A percentile compares a stretch with the other conserved stretches of the same genome.
These are phyloP conservation scores for Diorhabda sublineata DNA, from an alignment of 1,140 invertebrate genomes.

Conservation along the genomic window DNA sequence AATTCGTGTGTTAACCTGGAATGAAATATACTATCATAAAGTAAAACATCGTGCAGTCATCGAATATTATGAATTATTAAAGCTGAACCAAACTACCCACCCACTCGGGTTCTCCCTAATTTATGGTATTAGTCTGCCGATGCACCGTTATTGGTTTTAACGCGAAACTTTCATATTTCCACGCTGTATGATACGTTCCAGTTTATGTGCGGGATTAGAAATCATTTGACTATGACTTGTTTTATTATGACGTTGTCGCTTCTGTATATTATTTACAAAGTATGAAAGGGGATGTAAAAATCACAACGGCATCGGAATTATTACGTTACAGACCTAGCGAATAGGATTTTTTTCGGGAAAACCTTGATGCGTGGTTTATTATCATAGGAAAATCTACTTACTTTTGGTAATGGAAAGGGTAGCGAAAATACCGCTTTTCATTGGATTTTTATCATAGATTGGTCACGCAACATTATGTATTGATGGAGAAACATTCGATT, in stretches of 20 bases:
- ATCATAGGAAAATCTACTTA: conserved; percentile 4
- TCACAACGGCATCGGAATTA: conserved; percentile 5
- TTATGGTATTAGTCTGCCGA: conserved; percentile 1
- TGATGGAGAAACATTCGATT: neutral
- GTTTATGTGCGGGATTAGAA: conserved; percentile 7
- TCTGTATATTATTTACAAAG: conserved; percentile 5
- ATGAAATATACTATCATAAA: neutral
- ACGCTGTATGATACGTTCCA: neutral
- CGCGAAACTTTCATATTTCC: conserved; percentile 8
- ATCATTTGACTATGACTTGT: neutral
- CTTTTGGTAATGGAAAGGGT: neutral
- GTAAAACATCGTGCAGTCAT: neutral
- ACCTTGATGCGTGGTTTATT: neutral
- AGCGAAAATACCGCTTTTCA: neutral
- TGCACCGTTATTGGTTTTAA: conserved; percentile 5
- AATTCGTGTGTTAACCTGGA: too few species aligned
- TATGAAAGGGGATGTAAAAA: conserved; percentile 6
- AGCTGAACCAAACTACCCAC: neutral
- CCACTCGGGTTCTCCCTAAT: neutral
- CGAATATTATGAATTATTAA: conserved; percentile 3
- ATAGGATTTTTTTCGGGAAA: conserved; percentile 2
- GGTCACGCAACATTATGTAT: neutral
- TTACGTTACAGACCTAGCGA: neutral
- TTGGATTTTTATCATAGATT: neutral
- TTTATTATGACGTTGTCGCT: neutral